Percentiles rank a stretch among this genome's conserved stretches.
phyloP scores from a whole-genome alignment of 2,888 invertebrate species.

The Temnothorax unifasciatus region DNA sequence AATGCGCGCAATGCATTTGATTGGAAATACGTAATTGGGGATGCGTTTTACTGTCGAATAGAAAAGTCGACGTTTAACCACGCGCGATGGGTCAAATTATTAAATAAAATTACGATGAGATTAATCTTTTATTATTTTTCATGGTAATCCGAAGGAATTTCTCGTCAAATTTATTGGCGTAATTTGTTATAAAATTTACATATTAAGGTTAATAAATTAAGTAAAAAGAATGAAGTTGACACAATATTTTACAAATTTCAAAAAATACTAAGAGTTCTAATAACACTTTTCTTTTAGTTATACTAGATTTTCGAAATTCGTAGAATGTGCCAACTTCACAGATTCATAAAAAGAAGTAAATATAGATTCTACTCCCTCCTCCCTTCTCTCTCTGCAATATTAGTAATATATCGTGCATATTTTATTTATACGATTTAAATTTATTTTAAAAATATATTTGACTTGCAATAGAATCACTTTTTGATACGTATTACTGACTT shows the following conservation, averaged over 20 bases:
- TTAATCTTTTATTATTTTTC: conserved; percentile 1
- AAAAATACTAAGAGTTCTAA: no score
- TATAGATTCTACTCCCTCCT: no score
- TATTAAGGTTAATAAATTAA: conserved; percentile 13
- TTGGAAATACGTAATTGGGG: neutral
- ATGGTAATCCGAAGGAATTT: conserved; percentile 10
- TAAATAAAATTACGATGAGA: conserved; percentile 10
- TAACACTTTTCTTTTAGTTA: no score
- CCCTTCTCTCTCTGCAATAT: neutral
- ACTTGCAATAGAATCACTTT: neutral
- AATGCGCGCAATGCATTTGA: conserved; percentile 20
- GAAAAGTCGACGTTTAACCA: conserved; percentile 4
- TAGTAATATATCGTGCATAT: neutral
- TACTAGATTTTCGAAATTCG: no score
- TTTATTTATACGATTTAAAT: conserved; percentile 2
- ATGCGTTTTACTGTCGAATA: neutral
- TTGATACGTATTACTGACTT: neutral
- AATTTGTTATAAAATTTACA: neutral
- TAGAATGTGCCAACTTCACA: no score
- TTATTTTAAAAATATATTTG: neutral
- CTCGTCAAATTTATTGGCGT: conserved; percentile 18
- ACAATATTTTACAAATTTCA: no score
- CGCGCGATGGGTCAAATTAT: neutral
- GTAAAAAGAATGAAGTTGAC: neutral
- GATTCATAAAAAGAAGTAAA: no score